Conservation (phyloP, 2,113 vertebrate genomes). For the Elephantulus edwardii region DNA sequence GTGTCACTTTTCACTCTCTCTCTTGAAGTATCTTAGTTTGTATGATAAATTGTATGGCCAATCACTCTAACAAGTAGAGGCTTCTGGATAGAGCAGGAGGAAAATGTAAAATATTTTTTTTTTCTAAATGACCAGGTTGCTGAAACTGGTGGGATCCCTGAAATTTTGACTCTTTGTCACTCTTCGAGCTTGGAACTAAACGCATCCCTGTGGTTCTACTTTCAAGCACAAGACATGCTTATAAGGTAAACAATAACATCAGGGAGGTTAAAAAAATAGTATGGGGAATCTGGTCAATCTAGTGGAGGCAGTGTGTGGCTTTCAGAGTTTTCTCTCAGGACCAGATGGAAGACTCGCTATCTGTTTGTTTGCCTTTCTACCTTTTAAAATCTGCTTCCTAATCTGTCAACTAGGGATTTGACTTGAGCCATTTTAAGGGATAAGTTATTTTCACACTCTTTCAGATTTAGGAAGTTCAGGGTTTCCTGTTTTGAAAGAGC, state of each 20-base stretch:
- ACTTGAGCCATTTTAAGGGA: conserved; percentile 44
- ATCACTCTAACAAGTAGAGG: too few relatives aligned
- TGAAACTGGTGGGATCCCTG: too few relatives aligned
- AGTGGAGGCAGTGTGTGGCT: background rate
- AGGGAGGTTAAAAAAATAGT: too few relatives aligned
- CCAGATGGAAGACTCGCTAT: conserved; percentile 13
- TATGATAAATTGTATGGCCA: background rate
- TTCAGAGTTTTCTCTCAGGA: background rate
- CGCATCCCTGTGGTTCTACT: too few relatives aligned
- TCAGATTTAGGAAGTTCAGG: conserved; percentile 6
- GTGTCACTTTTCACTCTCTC: background rate
- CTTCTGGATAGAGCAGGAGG: too few relatives aligned
- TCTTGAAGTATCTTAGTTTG: background rate
- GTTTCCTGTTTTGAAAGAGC: conserved; percentile 61
- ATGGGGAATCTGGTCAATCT: background rate
- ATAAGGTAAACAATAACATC: too few relatives aligned
- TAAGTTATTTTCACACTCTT: conserved; percentile 32
- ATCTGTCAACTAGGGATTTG: conserved; percentile 20
- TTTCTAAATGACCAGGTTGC: too few relatives aligned
- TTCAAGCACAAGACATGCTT: too few relatives aligned
- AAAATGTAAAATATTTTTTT: too few relatives aligned
- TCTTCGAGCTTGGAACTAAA: too few relatives aligned
- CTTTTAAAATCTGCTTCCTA: conserved; percentile 30
- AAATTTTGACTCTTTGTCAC: too few relatives aligned
- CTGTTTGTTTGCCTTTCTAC: background rate